Conservation (phyloP, 2,113 vertebrate species). For the Columba janthina region DNA sequence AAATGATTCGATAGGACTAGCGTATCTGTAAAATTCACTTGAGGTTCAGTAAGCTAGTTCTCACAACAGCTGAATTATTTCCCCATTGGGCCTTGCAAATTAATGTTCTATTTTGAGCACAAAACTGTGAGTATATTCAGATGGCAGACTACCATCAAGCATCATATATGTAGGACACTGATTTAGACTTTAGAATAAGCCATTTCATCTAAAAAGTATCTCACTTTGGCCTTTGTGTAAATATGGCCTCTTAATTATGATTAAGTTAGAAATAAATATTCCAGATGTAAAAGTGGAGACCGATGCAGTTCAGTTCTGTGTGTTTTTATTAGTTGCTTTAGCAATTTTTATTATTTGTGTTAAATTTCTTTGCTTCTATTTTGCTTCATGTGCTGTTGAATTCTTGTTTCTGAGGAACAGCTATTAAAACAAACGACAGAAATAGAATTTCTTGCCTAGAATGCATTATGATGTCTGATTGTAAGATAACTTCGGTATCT, state of each 20-base stretch:
- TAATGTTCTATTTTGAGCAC: background rate
- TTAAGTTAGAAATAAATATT: background rate
- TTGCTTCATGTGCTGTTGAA: background rate
- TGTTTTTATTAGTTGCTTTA: background rate
- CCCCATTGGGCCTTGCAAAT: background rate
- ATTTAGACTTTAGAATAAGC: background rate
- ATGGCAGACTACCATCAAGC: background rate
- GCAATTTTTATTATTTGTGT: background rate
- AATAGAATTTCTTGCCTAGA: background rate
- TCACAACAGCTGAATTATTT: background rate
- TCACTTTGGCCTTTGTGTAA: background rate
- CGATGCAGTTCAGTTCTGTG: background rate
- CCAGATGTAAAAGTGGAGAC: background rate
- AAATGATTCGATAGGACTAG: background rate
- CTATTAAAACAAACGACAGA: background rate
- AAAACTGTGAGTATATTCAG: background rate
- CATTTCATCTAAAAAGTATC: background rate
- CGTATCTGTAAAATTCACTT: background rate
- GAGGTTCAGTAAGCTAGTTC: background rate
- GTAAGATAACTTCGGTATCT: too few relatives aligned
- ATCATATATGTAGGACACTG: background rate
- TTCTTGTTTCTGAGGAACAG: background rate
- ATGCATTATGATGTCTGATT: background rate
- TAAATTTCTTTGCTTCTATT: background rate
- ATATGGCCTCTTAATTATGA: background rate